Evolutionary conservation across 2,797 vertebrate species (phyloP).

Genomic region (Eupleurogrammus muticus): DNA sequence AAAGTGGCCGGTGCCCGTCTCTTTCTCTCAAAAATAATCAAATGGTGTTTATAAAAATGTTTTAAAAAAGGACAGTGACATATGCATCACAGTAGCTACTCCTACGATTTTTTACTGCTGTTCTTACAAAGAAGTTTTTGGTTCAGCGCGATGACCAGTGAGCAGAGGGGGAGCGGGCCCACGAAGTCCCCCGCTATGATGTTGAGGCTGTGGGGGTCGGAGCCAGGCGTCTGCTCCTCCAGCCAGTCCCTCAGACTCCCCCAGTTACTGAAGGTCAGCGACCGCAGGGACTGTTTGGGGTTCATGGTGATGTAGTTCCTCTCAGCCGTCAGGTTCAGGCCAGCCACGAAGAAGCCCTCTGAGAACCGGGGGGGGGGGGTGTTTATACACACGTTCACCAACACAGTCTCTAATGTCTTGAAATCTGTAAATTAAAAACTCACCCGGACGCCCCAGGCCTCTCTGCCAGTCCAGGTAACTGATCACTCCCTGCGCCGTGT

Average conservation of each 20-base stretch:
- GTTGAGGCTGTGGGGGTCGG: slow-evolving; percentile 82
- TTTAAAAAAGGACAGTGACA: too few species aligned
- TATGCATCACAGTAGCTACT: not conserved
- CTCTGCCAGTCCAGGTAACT: slow-evolving; percentile 86
- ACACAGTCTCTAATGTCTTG: not conserved
- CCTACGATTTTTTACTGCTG: too few species aligned
- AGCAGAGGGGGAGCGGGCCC: slow-evolving; percentile 82
- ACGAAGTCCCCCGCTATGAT: slow-evolving; percentile 94
- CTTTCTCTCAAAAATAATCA: too few species aligned
- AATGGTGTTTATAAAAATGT: too few species aligned
- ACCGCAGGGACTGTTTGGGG: slow-evolving; percentile 81
- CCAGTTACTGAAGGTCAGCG: slow-evolving; percentile 85
- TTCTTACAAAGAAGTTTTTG: slow-evolving; percentile 76
- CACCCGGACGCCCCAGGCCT: slow-evolving; percentile 88
- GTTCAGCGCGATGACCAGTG: slow-evolving; percentile 88
- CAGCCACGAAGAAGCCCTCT: slow-evolving; percentile 89
- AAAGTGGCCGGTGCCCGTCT: too few species aligned
- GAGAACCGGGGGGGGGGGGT: not conserved
- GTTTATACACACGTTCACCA: not conserved
- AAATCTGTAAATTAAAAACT: slow-evolving; percentile 2
- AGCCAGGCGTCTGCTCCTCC: slow-evolving; percentile 85
- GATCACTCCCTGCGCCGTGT: slow-evolving; percentile 79
- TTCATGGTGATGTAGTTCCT: slow-evolving; percentile 82
- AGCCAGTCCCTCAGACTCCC: slow-evolving; percentile 85
- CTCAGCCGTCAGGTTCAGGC: slow-evolving; percentile 90